Conservation (phyloP, 2,888 invertebrate genomes). For the Encarsia formosa region DNA sequence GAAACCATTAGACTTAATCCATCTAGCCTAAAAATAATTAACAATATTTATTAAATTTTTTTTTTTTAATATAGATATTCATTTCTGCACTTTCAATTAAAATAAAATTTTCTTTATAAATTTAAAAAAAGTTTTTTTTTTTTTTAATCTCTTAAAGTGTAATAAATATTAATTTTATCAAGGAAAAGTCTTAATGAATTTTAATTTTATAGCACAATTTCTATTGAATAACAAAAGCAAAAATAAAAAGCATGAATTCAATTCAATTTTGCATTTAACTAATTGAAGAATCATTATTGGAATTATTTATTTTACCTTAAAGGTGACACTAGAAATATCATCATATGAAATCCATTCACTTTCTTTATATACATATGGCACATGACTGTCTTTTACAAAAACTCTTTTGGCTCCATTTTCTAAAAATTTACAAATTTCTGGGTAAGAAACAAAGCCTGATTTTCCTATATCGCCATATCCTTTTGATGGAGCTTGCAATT, state of each 20-base stretch:
- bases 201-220: too few relatives aligned
- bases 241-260: too few relatives aligned
- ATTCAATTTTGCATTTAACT: too few relatives aligned
- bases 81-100: too few relatives aligned
- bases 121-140: too few relatives aligned
- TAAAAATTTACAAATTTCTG: conserved; percentile 67
- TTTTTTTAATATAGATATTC: conserved; percentile 2
- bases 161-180: too few relatives aligned
- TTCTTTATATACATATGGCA: conserved; percentile 70
- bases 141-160: too few relatives aligned
- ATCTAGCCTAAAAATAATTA: conserved; percentile 54
- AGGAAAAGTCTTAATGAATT: too few relatives aligned
- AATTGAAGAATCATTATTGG: too few relatives aligned
- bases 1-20: conserved; percentile 60
- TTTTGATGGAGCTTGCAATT: conserved; percentile 66
- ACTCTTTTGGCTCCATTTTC: conserved; percentile 55
- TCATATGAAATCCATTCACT: conserved; percentile 84
- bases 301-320: conserved; percentile 56
- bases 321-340: conserved; percentile 63
- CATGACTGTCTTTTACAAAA: conserved; percentile 67
- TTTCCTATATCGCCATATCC: conserved; percentile 66
- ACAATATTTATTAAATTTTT: conserved; percentile 15
- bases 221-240: too few relatives aligned
- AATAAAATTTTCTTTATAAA: too few relatives aligned
- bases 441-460: conserved; percentile 68